Evolutionary conservation across 1,140 invertebrate genomes (phyloP).

Genomic region (Drosophila nikananu): DNA sequence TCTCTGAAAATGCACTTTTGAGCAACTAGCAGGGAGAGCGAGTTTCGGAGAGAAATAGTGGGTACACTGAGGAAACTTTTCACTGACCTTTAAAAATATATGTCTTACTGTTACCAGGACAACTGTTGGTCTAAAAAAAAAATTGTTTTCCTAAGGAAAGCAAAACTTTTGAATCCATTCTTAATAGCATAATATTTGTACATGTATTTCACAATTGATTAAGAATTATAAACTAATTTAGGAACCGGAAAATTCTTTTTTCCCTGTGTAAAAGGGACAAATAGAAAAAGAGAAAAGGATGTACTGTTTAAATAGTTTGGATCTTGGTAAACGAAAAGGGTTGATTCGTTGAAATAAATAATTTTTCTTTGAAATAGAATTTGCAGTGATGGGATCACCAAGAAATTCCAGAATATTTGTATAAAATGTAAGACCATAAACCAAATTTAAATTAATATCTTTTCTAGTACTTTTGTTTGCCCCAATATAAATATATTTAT

Average conservation of each 20-base stretch:
- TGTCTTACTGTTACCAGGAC: background rate
- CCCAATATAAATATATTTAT: no score
- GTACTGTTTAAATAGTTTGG: background rate
- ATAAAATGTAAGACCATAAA: no score
- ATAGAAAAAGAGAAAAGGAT: background rate
- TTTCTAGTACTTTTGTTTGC: no score
- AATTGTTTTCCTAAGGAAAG: no score
- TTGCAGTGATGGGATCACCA: background rate
- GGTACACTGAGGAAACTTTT: background rate
- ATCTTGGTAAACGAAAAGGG: background rate
- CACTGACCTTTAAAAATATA: background rate
- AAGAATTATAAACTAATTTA: background rate
- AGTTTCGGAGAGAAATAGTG: constrained; percentile 12
- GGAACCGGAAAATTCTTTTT: background rate
- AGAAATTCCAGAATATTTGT: background rate
- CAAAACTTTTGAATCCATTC: background rate
- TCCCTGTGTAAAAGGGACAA: background rate
- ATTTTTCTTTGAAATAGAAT: constrained; percentile 1
- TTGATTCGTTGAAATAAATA: constrained; percentile 6
- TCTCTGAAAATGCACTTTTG: constrained; percentile 50
- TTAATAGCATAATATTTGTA: background rate
- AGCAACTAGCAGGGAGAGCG: background rate
- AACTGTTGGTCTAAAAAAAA: background rate
- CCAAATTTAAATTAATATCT: no score
- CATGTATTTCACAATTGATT: background rate